Base-by-base conservation (phyloP, 92 coral and sea anemone species). In the Porites lobata region DNA sequence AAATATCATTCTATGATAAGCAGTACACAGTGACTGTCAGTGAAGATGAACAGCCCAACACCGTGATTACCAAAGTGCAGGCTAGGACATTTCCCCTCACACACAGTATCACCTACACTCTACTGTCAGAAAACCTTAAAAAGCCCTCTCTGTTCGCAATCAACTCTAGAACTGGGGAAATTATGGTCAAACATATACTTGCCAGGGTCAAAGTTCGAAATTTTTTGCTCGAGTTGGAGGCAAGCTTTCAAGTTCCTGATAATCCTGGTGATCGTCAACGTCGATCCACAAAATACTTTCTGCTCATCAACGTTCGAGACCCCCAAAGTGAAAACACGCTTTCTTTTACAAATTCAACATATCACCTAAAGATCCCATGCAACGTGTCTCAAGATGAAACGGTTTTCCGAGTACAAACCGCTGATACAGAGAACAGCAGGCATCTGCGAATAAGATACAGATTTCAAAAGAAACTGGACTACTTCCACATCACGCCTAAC, bases 141-240 rank as follows among this genome's bases (percentile, higher is more conserved):
- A 61, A 80, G 17, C 92, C 94, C 9, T 57, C 95, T 14, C 75
- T 80, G 61, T 98, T 98, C 80, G 61, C 88, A 62, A 96, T 98
- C 83, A 93, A 98, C 65, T 70, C 71, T 17, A 64, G 50, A 29
- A 89, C 88, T 50, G 99, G 99, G 13, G 91, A 79, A 50, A 88
- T 98, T 75, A 80, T 83, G 56, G 92, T 96, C 14, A 94, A 75
- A 17, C 93, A 93, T 50, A 24, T 71, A 19, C 87, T 96, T 38
- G 96, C 96, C 88, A 90, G 97, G 57, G 96, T 91, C 50, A 77
- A 85, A 65, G 86, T 83, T 19, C 83, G 91, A 19, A 89, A 88
- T 69, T 96, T 92, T 65, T 75, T 98, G 62, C 95, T 98, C n/a
- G 98, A 95, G 78, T 94, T 98, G 7, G 91, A 92, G 61, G 99